Percentiles rank a stretch among this genome's conserved stretches.
phyloP scores from a whole-genome alignment of 2,113 vertebrate species.

The Heloderma charlesbogerti region DNA sequence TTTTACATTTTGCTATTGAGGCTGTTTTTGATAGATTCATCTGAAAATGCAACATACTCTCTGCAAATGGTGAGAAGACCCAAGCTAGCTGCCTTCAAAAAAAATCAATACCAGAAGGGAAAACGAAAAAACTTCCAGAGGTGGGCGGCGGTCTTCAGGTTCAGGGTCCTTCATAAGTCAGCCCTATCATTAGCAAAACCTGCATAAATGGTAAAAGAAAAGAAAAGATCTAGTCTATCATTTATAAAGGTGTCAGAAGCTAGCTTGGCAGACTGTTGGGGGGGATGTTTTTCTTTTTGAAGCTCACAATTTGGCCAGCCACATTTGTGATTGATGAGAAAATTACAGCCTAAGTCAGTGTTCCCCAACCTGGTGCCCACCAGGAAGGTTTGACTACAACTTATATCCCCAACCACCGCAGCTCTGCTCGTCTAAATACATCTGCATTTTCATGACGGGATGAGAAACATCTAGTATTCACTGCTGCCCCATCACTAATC shows the following conservation, averaged over 20 bases:
- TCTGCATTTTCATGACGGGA: neutral
- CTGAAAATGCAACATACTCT: neutral
- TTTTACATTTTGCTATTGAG: neutral
- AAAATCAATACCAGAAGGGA: too few species aligned
- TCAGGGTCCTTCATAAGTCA: neutral
- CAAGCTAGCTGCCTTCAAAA: too few species aligned
- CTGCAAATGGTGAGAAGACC: too few species aligned
- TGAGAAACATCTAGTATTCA: neutral
- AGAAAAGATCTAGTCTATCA: too few species aligned
- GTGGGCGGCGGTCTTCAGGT: neutral
- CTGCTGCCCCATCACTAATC: neutral
- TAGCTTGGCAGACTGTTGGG: neutral
- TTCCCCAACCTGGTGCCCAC: too few species aligned
- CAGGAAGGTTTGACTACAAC: too few species aligned
- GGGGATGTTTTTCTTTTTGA: too few species aligned
- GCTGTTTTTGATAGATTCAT: neutral
- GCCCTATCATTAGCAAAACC: neutral
- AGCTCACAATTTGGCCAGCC: too few species aligned
- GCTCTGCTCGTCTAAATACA: too few species aligned
- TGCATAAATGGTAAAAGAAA: neutral
- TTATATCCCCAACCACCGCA: too few species aligned
- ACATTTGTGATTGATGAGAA: too few species aligned
- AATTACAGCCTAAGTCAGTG: too few species aligned
- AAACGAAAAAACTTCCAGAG: neutral
- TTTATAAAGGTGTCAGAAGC: neutral